Percentiles rank a stretch among this genome's conserved stretches.
Conservation (phyloP, 2,888 invertebrate species). For the Eurois occulta region DNA sequence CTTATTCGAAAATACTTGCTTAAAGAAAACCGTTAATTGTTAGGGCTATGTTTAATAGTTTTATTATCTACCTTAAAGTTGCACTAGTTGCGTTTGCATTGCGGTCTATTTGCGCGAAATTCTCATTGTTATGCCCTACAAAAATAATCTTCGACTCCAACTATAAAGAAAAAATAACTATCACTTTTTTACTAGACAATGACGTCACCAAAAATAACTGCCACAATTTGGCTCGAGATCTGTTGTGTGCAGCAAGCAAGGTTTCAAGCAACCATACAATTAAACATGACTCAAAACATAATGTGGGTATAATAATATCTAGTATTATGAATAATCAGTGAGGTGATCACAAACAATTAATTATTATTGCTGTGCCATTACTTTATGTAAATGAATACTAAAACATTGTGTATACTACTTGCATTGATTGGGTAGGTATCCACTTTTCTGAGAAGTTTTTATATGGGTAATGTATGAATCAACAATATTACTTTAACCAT, state of each 20-base stretch:
- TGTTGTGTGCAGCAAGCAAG: neutral
- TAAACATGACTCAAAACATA: constrained; percentile 11
- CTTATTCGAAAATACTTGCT: too few relatives aligned
- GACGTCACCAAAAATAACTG: neutral
- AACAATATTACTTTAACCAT: too few relatives aligned
- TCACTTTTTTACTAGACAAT: neutral
- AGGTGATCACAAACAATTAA: neutral
- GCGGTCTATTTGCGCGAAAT: neutral
- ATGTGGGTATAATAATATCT: neutral
- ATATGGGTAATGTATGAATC: too few relatives aligned
- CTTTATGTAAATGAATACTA: constrained; percentile 3
- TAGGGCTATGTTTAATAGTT: neutral
- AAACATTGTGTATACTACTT: neutral
- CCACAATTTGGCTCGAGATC: neutral
- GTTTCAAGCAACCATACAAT: neutral
- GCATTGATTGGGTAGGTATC: neutral
- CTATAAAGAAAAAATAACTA: too few relatives aligned
- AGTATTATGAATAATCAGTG: constrained; percentile 3
- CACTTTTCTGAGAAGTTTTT: constrained; percentile 2
- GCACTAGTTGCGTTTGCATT: neutral
- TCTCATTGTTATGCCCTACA: neutral
- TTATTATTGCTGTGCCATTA: neutral
- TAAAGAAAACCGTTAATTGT: neutral
- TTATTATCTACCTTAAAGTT: neutral
- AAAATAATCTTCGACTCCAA: too few relatives aligned